Evolutionary conservation across 2,113 vertebrate species (phyloP).

Genomic region (Alligator mississippiensis): DNA sequence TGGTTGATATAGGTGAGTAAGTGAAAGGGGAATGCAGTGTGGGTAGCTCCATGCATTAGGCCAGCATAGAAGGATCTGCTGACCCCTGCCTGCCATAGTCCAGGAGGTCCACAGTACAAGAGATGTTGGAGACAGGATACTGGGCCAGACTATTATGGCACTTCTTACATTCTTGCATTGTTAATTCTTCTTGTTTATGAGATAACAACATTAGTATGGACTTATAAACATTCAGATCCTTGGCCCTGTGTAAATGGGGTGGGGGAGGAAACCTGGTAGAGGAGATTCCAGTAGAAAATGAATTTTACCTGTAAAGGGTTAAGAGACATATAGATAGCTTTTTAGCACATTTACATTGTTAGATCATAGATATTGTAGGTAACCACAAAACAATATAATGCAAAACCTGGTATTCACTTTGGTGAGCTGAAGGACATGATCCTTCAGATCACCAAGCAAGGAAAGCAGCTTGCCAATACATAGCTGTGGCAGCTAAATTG

Average conservation of each 20-base stretch:
- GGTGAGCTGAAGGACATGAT: not conserved
- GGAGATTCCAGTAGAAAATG: not conserved
- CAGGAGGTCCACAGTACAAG: too few species aligned
- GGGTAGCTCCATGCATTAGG: too few species aligned
- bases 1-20: too few species aligned
- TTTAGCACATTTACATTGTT: fast-evolving
- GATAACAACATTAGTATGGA: not conserved
- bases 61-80: too few species aligned
- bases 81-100: too few species aligned
- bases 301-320: not conserved
- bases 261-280: too few species aligned
- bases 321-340: not conserved
- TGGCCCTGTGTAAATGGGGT: too few species aligned
- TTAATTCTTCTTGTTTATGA: not conserved
- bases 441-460: too few species aligned
- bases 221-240: not conserved
- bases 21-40: too few species aligned
- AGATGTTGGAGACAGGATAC: too few species aligned
- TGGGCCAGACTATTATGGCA: too few species aligned
- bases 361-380: not conserved
- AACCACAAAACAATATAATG: not conserved
- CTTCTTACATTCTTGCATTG: too few species aligned
- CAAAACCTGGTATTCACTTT: not conserved
- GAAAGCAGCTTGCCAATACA: not conserved
- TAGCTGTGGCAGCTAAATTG: not conserved